Evolutionary conservation across 2,797 vertebrate species (phyloP).

Genomic region (Distichodus sexfasciatus): DNA sequence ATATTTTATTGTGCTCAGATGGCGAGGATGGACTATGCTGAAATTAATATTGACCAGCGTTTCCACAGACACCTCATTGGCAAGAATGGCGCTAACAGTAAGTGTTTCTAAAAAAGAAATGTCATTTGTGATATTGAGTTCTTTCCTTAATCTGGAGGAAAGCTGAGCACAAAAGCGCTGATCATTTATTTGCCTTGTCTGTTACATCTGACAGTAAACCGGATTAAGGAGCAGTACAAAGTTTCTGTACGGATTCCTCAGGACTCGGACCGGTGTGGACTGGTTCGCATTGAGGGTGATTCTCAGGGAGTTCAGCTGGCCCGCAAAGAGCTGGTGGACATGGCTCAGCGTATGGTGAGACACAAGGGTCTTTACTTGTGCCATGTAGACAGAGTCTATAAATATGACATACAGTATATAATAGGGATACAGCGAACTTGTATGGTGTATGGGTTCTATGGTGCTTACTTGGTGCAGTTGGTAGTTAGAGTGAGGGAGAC

Average conservation of each 20-base stretch:
- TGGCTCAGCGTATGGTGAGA: constrained; percentile 81
- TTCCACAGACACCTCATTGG: constrained; percentile 81
- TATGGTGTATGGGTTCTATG: too few relatives aligned
- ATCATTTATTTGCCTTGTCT: background rate
- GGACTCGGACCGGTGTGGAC: constrained; percentile 74
- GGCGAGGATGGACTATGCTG: constrained; percentile 80
- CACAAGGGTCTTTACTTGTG: too few relatives aligned
- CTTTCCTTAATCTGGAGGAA: background rate
- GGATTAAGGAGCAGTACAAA: constrained; percentile 83
- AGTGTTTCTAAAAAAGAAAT: constrained; percentile 51
- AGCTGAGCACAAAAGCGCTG: background rate
- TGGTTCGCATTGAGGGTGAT: constrained; percentile 82
- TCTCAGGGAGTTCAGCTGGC: constrained; percentile 79
- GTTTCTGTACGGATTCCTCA: constrained; percentile 80
- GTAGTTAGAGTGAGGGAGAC: too few relatives aligned
- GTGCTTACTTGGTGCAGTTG: too few relatives aligned
- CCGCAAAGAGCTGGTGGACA: constrained; percentile 77
- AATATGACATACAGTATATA: too few relatives aligned
- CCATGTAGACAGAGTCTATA: background rate
- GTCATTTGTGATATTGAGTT: background rate
- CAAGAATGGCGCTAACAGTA: constrained; percentile 80
- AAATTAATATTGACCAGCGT: constrained; percentile 78
- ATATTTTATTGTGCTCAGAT: constrained; percentile 60
- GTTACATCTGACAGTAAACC: constrained; percentile 67
- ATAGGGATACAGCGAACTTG: too few relatives aligned